phyloP scores from a whole-genome alignment of 2,113 vertebrate genomes.

The Barbus barbus region DNA sequence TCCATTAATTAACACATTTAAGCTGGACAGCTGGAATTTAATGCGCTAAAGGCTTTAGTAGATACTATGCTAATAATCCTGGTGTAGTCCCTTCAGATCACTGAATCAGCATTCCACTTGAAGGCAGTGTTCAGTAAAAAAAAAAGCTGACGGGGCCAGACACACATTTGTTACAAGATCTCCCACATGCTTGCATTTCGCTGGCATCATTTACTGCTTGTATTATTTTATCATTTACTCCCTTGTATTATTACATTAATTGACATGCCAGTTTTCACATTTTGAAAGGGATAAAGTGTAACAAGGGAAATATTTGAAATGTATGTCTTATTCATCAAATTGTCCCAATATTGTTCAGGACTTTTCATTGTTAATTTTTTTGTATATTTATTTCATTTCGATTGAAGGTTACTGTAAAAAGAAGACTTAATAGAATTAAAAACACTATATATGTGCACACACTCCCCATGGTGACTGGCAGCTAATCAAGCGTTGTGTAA shows the following conservation, averaged over 20 bases:
- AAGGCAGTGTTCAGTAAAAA: slow-evolving; percentile 30
- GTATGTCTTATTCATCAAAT: not conserved
- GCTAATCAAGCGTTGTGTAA: not conserved
- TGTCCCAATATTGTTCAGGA: not conserved
- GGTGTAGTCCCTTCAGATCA: not conserved
- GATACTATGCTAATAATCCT: not conserved
- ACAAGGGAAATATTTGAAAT: not conserved
- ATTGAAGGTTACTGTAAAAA: not conserved
- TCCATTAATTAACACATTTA: not conserved
- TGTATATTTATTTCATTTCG: not conserved
- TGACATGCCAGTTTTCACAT: not conserved
- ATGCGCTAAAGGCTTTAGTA: not conserved
- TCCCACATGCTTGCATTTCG: not conserved
- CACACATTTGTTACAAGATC: slow-evolving; percentile 22
- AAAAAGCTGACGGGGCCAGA: not conserved
- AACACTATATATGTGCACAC: slow-evolving; percentile 13
- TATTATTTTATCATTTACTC: not conserved
- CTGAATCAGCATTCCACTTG: slow-evolving; percentile 30
- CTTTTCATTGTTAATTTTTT: slow-evolving; percentile 4
- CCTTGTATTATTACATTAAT: not conserved
- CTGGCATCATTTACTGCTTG: slow-evolving; percentile 26
- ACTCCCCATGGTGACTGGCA: not conserved
- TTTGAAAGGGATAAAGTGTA: not conserved
- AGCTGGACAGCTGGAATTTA: not conserved
- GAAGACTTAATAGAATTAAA: not conserved